A percentile compares a stretch with the other conserved stretches of the same genome.
These are phyloP conservation scores for Macaca nemestrina DNA, from an alignment of 2,113 vertebrate genomes.

Conservation along the genomic window DNA sequence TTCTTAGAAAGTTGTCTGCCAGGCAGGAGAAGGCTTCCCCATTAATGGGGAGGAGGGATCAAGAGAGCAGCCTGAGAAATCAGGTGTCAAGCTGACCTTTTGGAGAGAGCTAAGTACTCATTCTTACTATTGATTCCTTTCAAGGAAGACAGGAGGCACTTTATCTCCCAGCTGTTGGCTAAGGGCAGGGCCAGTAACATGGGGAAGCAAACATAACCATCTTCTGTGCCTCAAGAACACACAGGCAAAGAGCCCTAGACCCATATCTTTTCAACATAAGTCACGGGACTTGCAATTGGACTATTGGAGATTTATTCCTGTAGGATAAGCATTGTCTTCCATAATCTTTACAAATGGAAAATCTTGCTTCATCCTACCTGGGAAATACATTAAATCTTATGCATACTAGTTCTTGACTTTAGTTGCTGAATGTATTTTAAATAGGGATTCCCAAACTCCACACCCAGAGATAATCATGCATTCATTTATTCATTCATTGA, in stretches of 20 bases:
- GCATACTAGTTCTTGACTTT: background rate
- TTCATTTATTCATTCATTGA: constrained; percentile 24
- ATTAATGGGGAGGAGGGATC: constrained; percentile 68
- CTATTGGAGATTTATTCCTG: background rate
- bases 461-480: background rate
- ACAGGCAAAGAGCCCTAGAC: background rate
- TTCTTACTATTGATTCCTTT: constrained; percentile 78
- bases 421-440: background rate
- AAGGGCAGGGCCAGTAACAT: background rate
- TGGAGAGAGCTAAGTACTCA: constrained; percentile 63
- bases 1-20: constrained; percentile 54
- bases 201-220: background rate
- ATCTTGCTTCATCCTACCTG: background rate
- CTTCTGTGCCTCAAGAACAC: background rate
- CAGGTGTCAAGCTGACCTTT: constrained; percentile 79
- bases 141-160: constrained; percentile 63
- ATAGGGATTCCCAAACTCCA: constrained; percentile 6
- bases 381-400: background rate
- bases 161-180: constrained; percentile 61
- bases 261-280: background rate
- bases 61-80: constrained; percentile 77
- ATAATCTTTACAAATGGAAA: background rate
- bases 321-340: background rate
- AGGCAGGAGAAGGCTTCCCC: constrained; percentile 33
- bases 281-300: background rate